Evolutionary conservation across 2,797 vertebrate genomes (phyloP).

Genomic region (Chrysocyon brachyurus): DNA sequence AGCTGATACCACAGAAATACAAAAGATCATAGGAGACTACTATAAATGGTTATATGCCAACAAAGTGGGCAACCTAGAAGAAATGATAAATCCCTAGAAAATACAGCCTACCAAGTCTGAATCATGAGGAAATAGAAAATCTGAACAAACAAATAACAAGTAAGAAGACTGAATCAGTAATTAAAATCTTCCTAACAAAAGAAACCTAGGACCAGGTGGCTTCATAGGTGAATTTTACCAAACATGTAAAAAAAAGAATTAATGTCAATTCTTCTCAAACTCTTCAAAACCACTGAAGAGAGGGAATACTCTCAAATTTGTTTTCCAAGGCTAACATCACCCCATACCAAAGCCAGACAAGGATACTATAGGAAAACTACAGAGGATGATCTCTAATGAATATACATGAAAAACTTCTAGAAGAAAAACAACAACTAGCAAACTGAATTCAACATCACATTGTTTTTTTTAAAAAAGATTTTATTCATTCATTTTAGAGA

Average conservation of each 20-base stretch:
- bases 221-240: neutral
- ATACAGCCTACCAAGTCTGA: neutral
- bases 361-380: neutral
- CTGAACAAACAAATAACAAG: neutral
- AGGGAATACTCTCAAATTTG: neutral
- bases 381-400: neutral
- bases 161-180: neutral
- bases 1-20: neutral
- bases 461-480: neutral
- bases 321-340: neutral
- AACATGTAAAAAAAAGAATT: neutral
- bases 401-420: neutral
- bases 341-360: neutral
- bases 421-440: neutral
- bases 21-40: neutral
- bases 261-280: neutral
- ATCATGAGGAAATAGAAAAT: constrained; percentile 12
- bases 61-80: neutral
- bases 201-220: neutral
- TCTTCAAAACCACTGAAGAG: neutral
- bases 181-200: neutral
- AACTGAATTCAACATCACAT: neutral
- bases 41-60: neutral
- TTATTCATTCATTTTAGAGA: neutral
- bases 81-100: neutral